Base-by-base conservation (phyloP, 2,113 vertebrate species). In the Chitala chitala region DNA sequence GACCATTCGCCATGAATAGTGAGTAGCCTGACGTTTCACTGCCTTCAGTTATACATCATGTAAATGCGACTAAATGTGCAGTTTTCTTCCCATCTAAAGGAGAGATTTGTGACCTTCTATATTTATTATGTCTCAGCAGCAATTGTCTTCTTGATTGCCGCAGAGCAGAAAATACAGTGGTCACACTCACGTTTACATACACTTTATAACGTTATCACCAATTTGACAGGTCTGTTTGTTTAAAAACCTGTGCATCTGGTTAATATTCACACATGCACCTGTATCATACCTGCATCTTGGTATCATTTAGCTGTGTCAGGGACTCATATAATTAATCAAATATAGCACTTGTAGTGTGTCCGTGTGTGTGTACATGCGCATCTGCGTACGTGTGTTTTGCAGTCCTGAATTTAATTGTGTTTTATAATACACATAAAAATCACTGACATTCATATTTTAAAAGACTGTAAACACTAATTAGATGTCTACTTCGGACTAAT, bases 61-160 rank as follows among this genome's bases (percentile, higher is more conserved):
- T 33, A 54, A 61, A 73, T 46, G 33, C 61, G n/a, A 54, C 33
- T 24, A 46, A 40, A 59, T 59, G 26, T 17, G 63, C 12, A 36
- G 56, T 48, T 75, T 58, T 33, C 26, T 73, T 59, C 55, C 40
- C 71, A 40, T 71, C 22, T 54, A 38, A 71, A 55, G 50, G 22
- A 50, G 15, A 33, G 17, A 33, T 6, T 63, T 63, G 59, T n/a
- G 58, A 33, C 17, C 12, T 10, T 65, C 29, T 31, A 29, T 51
- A 38, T 7, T 38, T n/a, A 40, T 12, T 8, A 38, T 46, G 24
- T 15, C 22, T 44, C 6, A 24, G 4, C n/a, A 56, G n/a, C 48
- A 46, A 44, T 12, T 72, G 54, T 44, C 51, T 54, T 4, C 22
- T 22, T 55, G 15, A 48, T 17, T 6, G 29, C 42, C 64, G 22